Percentiles rank a stretch among this genome's conserved stretches.
These are phyloP conservation scores for Apogon hyalosoma DNA, from an alignment of 2,797 vertebrate species.

Conservation along the genomic window DNA sequence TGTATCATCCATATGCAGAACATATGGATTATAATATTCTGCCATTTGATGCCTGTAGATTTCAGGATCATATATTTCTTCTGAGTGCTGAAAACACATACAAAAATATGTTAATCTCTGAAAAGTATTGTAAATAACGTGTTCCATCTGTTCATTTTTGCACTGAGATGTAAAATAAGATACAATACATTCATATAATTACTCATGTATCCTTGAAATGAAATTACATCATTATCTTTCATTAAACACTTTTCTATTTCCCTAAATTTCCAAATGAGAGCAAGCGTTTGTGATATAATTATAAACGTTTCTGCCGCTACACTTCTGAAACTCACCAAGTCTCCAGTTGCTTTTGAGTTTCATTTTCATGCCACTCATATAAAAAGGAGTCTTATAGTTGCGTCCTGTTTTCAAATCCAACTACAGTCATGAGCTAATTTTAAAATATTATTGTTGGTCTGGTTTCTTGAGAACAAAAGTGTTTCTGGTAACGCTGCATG, in stretches of 20 bases:
- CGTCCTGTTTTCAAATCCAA: constrained; percentile 53
- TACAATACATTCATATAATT: background rate
- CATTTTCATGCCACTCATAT: constrained; percentile 67
- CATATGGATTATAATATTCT: constrained; percentile 92
- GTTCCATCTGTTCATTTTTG: too few species aligned
- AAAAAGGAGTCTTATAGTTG: constrained; percentile 62
- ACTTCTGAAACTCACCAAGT: constrained; percentile 66
- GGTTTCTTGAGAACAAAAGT: background rate
- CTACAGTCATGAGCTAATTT: constrained; percentile 36
- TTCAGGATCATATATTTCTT: constrained; percentile 95
- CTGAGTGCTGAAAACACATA: constrained; percentile 85
- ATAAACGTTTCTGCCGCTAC: constrained; percentile 1
- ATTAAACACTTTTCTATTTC: too few species aligned
- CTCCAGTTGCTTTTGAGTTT: constrained; percentile 62
- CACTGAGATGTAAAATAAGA: background rate
- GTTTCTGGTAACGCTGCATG: background rate
- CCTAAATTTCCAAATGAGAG: background rate
- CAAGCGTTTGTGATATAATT: background rate
- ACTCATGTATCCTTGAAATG: background rate
- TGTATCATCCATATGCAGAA: constrained; percentile 84
- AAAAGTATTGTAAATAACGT: too few species aligned
- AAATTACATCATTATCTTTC: background rate
- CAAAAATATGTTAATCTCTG: constrained; percentile 2
- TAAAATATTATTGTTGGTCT: background rate
- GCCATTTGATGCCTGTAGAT: constrained; percentile 89